phyloP scores from a whole-genome alignment of 2,113 vertebrate species.

The Piaya cayana region DNA sequence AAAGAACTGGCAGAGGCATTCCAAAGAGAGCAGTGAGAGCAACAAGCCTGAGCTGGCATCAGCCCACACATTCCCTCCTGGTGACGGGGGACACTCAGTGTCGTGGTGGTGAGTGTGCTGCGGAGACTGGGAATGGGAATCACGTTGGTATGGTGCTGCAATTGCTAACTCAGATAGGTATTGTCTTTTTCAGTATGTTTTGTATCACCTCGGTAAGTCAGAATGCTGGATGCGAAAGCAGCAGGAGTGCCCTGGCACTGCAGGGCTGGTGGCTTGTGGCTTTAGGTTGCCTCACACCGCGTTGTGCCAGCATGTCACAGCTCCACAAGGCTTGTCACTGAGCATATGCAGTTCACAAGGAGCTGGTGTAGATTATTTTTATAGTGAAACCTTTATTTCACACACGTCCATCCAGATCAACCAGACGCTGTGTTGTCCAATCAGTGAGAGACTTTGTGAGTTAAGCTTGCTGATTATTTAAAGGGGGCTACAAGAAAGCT shows the following conservation, averaged over 20 bases:
- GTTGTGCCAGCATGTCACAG: not conserved
- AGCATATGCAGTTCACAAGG: not conserved
- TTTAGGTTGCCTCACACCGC: not conserved
- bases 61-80: not conserved
- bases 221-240: not conserved
- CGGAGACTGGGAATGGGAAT: not conserved
- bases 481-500: too few relatives aligned
- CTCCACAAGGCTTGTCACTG: not conserved
- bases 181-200: not conserved
- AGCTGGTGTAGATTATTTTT: not conserved
- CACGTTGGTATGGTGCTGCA: not conserved
- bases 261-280: not conserved
- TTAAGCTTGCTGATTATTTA: not conserved
- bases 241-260: not conserved
- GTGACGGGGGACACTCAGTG: accelerated
- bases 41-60: not conserved
- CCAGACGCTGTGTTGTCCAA: not conserved
- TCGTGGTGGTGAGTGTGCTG: accelerated
- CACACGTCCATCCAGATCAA: not conserved
- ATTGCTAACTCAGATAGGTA: too few relatives aligned
- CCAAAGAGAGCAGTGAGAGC: not conserved
- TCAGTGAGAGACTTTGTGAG: not conserved
- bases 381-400: not conserved
- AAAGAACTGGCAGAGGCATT: not conserved
- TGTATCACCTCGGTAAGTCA: not conserved